Percentiles rank a stretch among this genome's conserved stretches.
phyloP scores from a whole-genome alignment of 2,797 vertebrate genomes.

The Lophius americanus region DNA sequence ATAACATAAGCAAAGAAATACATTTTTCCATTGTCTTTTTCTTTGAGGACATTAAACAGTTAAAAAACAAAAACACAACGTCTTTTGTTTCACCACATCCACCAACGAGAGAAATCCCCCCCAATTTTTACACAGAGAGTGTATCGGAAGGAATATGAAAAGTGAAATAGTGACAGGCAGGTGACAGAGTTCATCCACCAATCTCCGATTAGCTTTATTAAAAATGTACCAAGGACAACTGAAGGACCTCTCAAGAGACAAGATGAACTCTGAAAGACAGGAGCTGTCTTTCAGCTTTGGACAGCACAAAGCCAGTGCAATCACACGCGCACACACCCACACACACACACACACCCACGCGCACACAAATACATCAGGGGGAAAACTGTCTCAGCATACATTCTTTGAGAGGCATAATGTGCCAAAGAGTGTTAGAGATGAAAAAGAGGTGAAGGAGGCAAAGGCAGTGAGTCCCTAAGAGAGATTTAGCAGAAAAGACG shows the following conservation, averaged over 20 bases:
- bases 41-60: conserved; percentile 11
- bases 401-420: conserved; percentile 69
- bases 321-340: conserved; percentile 15
- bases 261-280: conserved; percentile 65
- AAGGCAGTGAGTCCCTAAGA: conserved; percentile 67
- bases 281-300: conserved; percentile 66
- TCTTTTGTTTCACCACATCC: conserved; percentile 40
- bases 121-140: conserved; percentile 27
- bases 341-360: not conserved
- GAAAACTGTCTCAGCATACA: conserved; percentile 52
- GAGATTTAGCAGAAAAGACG: conserved; percentile 52
- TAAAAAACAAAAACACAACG: not conserved
- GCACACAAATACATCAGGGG: conserved; percentile 27
- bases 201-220: conserved; percentile 77
- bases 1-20: no score
- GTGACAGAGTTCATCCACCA: conserved; percentile 70
- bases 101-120: conserved; percentile 26
- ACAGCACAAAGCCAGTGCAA: conserved; percentile 30
- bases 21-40: no score
- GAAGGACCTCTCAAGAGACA: conserved; percentile 63
- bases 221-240: conserved; percentile 79
- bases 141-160: conserved; percentile 52
- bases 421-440: conserved; percentile 70
- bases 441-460: conserved; percentile 72
- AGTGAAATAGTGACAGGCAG: conserved; percentile 71